Base-by-base conservation (phyloP, 2,797 vertebrate genomes). In the Acipenser oxyrinchus region DNA sequence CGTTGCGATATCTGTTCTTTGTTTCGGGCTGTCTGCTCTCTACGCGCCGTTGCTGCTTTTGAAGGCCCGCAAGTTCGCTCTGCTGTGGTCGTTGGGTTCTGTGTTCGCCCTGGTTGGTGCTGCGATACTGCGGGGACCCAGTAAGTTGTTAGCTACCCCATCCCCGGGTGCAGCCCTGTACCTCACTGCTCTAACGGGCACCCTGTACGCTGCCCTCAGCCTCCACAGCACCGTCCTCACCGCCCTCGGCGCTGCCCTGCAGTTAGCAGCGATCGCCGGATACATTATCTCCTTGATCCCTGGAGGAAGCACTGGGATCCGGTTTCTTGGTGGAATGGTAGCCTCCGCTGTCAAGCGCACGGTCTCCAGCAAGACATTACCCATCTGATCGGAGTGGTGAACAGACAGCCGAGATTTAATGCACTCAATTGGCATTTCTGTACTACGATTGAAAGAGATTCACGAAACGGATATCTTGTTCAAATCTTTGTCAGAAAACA, bases 41-140 rank as follows among this genome's bases (percentile, higher is more conserved):
- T 93, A 93, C 64, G 90, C 86, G 0, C 94, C 94, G 6, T 77
- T 92, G 71, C 78, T 98, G 71, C 79, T 94, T 51, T 83, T 96
- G 13, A 92, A 93, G 68, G 92, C 91, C 1, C 91, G 94, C 51
- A 96, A 94, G 77, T 98, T 98, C 77, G 94, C 93, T 0, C 78
- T 98, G 67, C 89, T 98, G 0, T 98, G 94, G 94, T 93, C 95
- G 0, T 83, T 98, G 4, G 95, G 95, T 0, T 96, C 94, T 0
- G 72, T 86, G 1, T 91, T 95, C 62, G 93, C 92, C 2, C 76
- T 95, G 49, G 72, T 79, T 0, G 88, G 91, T 1, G 89, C 77
- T 1, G 90, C 87, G 48, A 72, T 88, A 1, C 81, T 92, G 10
- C 84, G 88, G 0, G 91, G 82, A 1, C 90, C 92, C 49, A 82